Conservation (phyloP, 1,140 invertebrate species). For the Drosophila auraria region DNA sequence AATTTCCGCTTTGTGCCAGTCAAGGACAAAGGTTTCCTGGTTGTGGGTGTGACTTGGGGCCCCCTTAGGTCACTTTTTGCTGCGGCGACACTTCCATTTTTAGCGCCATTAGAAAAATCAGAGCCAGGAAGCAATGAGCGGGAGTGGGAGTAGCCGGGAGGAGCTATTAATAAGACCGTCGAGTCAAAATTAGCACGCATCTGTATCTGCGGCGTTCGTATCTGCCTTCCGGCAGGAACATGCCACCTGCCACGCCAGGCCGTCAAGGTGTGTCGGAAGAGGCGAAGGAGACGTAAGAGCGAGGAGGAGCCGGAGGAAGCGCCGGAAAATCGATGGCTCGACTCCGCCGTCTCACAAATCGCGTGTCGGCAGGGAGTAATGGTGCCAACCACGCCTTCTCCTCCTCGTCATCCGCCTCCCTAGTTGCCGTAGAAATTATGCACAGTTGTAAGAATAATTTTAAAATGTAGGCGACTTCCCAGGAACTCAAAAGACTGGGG, state of each 20-base stretch:
- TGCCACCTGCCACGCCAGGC: slow-evolving; percentile 29
- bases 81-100: slow-evolving; percentile 25
- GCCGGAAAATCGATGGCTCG: slow-evolving; percentile 38
- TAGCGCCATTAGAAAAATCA: slow-evolving; percentile 24
- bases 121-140: slow-evolving; percentile 9
- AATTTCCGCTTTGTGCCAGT: slow-evolving; percentile 11
- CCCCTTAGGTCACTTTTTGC: neutral
- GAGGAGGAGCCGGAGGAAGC: slow-evolving; percentile 11
- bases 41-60: neutral
- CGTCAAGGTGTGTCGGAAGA: slow-evolving; percentile 31
- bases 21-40: slow-evolving; percentile 12
- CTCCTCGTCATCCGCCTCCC: neutral
- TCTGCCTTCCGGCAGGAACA: slow-evolving; percentile 20
- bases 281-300: neutral
- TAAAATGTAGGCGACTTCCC: slow-evolving; percentile 15
- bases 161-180: slow-evolving; percentile 31
- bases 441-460: slow-evolving; percentile 25
- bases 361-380: slow-evolving; percentile 46
- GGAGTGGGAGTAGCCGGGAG: neutral
- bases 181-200: slow-evolving; percentile 43
- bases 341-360: slow-evolving; percentile 34
- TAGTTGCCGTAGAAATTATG: slow-evolving; percentile 6
- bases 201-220: slow-evolving; percentile 12
- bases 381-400: slow-evolving; percentile 24
- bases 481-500: slow-evolving; percentile 4